Base-by-base conservation (phyloP, 1,140 invertebrate genomes). In the Drosophila bocqueti region DNA sequence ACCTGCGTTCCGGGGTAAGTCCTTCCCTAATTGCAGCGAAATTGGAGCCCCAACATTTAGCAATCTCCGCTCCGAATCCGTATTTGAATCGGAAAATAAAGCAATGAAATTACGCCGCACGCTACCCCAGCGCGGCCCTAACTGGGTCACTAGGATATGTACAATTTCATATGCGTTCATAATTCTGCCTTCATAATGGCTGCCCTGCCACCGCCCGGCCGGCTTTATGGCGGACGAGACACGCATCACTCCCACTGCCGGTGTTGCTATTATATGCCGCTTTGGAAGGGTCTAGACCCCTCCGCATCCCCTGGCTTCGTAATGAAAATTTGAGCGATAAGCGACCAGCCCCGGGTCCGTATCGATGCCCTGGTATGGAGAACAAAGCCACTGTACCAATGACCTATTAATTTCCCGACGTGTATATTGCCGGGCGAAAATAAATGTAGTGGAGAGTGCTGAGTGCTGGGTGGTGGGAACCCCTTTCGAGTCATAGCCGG, bases 1-100 rank as follows among this genome's bases (percentile, higher is more conserved):
- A 95, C 71, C 83, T 95, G 34, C 93, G 94, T 47, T 94, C 94
- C 43, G 94, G 94, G 92, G 94, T 95, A 77, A 94, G 93, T 86
- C 15, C 18, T 11, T 8, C 42, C 43, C 13, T 74, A 74, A 74
- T 73, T 74, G 54, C 55, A 61, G 31, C 31, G 7, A 50, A 73
- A 50, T 73, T 73, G 43, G 31, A 26, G 67, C 29, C 54, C 38
- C 38, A 34, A 60, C 46, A 73, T 74, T 69, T 73, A 73, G 68
- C 67, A 73, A 26, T 60, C 45, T 36, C 46, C 55, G 36, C n/a
- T 26, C 29, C 38, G 7, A 49, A 52, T 40, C 21, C 38, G 54
- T 26, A 72, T 38, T n/a, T 34, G 21, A 72, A 72, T 40, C 21
- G 15, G 54, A 57, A 72, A 66, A 58, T 55, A 43, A 79, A 61